Evolutionary conservation across 2,888 invertebrate genomes (phyloP), one percentile per base, ranked within the genome.

Genomic region (Pseudolycoriella hygida): DNA sequence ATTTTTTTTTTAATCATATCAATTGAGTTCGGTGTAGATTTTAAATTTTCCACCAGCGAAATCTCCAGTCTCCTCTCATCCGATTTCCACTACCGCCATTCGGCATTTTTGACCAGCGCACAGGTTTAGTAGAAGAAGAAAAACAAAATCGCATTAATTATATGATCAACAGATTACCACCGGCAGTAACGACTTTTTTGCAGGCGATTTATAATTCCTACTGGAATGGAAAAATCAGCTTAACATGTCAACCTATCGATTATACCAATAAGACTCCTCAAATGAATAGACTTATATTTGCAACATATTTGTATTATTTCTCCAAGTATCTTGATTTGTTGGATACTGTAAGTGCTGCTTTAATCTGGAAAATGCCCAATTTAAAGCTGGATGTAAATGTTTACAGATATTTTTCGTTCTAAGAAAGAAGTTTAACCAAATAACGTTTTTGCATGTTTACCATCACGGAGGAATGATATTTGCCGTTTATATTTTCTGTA

Each of bases 361-460:
- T 15, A 4, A 17, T 31, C 17, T 18, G 11, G 8, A 8, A 25
- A 25, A 6, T 6, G 8, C 25, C 8, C 4, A 18, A 30, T 25
- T 10, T 10, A 15, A 3, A 17, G 6, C 2, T n/a, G n/a, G n/a
- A n/a, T n/a, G n/a, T n/a, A n/a, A n/a, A 31, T 4, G 8, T 42
- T n/a, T 40, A 42, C 38, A 75, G 56, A 14, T 79, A 48, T 87
- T 88, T 62, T 88, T 89, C 57, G 73, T 85, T 5, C 59, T 88
- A 51, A 70, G 87, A 32, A 88, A 88, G 61, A 89, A 86, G 60
- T 71, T 77, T 51, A 76, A 72, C 50, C 88, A 89, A 65, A 70
- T 87, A 14, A 74, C 81, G 17, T 87, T 88, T 55, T 70, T 90
- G 31, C 81, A 82, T 53, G 60, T 82, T 8, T 81, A 81, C 56